These are phyloP conservation scores for Vicugna pacos DNA, from an alignment of 2,113 vertebrate genomes.

Conservation along the genomic window DNA sequence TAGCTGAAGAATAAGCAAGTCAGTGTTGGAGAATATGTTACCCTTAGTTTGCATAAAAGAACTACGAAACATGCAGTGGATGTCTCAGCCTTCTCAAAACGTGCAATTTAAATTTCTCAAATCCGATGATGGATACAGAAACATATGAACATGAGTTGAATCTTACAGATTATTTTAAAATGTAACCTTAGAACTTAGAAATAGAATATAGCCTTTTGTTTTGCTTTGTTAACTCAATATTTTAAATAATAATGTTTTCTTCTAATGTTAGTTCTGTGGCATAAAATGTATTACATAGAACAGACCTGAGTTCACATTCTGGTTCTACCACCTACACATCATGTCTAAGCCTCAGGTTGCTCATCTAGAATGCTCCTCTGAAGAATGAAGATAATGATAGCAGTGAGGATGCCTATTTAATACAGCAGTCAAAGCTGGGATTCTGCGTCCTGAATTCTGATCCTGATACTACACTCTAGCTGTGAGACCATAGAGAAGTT, in stretches of 20 bases:
- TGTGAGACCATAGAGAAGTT: neutral
- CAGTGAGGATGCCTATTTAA: neutral
- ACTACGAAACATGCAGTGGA: slow-evolving; percentile 56
- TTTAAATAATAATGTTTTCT: slow-evolving; percentile 2
- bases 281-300: neutral
- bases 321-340: no score
- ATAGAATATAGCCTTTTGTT: neutral
- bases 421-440: neutral
- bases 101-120: slow-evolving; percentile 65
- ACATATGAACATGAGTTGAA: slow-evolving; percentile 36
- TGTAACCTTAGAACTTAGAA: neutral
- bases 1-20: slow-evolving; percentile 73
- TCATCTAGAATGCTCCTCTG: no score
- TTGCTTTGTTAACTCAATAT: neutral
- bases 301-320: neutral
- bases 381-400: neutral
- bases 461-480: neutral
- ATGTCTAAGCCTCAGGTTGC: neutral
- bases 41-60: slow-evolving; percentile 73
- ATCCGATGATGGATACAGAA: slow-evolving; percentile 56
- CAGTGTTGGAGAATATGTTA: slow-evolving; percentile 67
- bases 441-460: neutral
- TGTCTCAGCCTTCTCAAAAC: no score
- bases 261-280: neutral
- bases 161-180: neutral